Conservation (phyloP, 2,888 invertebrate genomes). For the Mythimna loreyi region DNA sequence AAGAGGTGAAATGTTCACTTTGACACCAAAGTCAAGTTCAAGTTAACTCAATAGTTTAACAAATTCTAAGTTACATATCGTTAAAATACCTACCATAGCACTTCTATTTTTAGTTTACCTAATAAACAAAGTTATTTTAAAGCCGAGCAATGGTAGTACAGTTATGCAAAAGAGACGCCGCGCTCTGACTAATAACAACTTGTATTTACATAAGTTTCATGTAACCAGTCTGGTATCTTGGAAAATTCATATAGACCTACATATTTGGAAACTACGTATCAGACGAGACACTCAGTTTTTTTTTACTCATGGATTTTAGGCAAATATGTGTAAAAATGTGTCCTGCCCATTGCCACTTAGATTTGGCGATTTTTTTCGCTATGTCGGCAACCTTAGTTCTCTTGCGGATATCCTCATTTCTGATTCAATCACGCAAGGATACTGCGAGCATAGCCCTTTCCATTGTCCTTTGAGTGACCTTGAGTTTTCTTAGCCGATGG, state of each 20-base stretch:
- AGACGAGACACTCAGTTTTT: background rate
- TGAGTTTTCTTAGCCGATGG: too few species aligned
- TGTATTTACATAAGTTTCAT: conserved; percentile 28
- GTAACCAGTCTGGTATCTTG: conserved; percentile 2
- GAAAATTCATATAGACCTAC: conserved; percentile 1
- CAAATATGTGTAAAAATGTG: too few species aligned
- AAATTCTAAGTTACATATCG: background rate
- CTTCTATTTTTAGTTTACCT: conserved; percentile 20
- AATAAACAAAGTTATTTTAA: conserved; percentile 30
- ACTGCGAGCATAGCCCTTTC: too few species aligned
- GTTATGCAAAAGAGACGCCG: background rate
- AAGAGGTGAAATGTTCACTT: too few species aligned
- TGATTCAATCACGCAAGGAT: too few species aligned
- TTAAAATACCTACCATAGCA: background rate
- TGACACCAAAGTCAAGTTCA: too few species aligned
- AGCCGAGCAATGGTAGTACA: conserved; percentile 12
- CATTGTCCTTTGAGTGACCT: too few species aligned
- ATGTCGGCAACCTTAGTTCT: too few species aligned
- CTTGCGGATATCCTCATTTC: too few species aligned
- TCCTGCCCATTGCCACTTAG: too few species aligned
- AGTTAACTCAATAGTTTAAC: too few species aligned
- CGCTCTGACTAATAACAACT: conserved; percentile 20
- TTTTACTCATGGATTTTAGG: background rate
- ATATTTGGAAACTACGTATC: background rate
- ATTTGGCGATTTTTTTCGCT: too few species aligned